Evolutionary conservation across 2,113 vertebrate species (phyloP), one percentile per base, ranked within the genome.

Genomic region (Lophius piscatorius): DNA sequence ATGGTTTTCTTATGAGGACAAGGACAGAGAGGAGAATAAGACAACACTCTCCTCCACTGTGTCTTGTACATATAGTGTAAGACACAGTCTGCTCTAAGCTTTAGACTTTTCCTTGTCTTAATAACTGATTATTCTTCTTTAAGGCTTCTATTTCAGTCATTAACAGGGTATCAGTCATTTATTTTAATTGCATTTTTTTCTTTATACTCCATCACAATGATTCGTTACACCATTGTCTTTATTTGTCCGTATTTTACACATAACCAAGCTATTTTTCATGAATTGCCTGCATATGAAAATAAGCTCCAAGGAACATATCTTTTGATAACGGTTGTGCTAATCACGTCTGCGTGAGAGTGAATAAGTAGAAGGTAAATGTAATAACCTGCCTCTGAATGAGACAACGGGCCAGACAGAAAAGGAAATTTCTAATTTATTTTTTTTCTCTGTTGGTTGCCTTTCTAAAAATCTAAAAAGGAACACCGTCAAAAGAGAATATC

Each of bases 241-340:
- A 8, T 39, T 47, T 42, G 49, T 51, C 47, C 55, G 60, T 14
- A 20, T 29, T 3, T 54, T 20, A 26, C 6, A 29, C 31, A 62
- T 69, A 23, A 44, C 13, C 11, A 0, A 42, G 18, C 46, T 4
- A 46, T 76, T 57, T 49, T 22, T 35, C 14, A 13, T 44, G n/a
- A 67, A 68, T 52, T 60, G 63, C 28, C 34, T 49, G 47, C 22
- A 31, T 69, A 35, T 48, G 34, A 39, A 40, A 35, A 38, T 2
- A 9, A 46, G 44, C 70, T 52, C 46, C 33, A 26, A 9, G 34
- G 50, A 48, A 47, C 18, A 26, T 50, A 40, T 46, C 2, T 64
- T 67, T 50, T 44, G 29, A 67, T 44, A 47, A 18, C 0, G 4
- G 67, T 35, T 33, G 29, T 13, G 41, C 10, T 60, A n/a, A 23